Evolutionary conservation across 2,113 vertebrate species (phyloP).

Genomic region (Hydropotes inermis): DNA sequence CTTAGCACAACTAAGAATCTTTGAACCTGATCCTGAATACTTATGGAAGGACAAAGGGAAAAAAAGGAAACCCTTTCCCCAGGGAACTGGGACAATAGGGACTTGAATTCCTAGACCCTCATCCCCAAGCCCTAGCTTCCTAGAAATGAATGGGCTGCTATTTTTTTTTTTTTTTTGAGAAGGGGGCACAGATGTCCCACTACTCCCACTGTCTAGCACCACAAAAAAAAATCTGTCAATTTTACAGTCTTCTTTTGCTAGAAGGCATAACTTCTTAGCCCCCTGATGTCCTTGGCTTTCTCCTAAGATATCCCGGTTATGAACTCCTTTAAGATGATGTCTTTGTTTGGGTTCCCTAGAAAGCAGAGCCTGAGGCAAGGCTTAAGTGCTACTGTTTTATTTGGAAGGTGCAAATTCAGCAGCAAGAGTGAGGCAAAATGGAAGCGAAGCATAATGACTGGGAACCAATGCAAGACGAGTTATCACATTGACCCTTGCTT

Average conservation of each 20-base stretch:
- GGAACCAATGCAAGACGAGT: not conserved
- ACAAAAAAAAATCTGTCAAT: not conserved
- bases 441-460: not conserved
- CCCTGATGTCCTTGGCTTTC: not conserved
- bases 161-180: not conserved
- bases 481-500: not conserved
- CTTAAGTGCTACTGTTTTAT: not conserved
- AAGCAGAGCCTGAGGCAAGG: slow-evolving; percentile 7
- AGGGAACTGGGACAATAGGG: not conserved
- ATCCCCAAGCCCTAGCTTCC: not conserved
- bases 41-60: not conserved
- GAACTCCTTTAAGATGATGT: slow-evolving; percentile 18
- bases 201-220: not conserved
- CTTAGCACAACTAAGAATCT: not conserved
- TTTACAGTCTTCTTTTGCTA: not conserved
- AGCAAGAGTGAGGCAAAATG: not conserved
- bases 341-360: slow-evolving; percentile 43
- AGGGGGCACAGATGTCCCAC: not conserved
- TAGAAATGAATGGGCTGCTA: not conserved
- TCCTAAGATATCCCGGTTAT: not conserved
- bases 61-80: not conserved
- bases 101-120: not conserved
- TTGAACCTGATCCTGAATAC: not conserved
- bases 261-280: not conserved
- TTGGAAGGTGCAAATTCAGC: not conserved